phyloP scores from a whole-genome alignment of 2,113 vertebrate genomes.

The Dasyurus viverrinus region DNA sequence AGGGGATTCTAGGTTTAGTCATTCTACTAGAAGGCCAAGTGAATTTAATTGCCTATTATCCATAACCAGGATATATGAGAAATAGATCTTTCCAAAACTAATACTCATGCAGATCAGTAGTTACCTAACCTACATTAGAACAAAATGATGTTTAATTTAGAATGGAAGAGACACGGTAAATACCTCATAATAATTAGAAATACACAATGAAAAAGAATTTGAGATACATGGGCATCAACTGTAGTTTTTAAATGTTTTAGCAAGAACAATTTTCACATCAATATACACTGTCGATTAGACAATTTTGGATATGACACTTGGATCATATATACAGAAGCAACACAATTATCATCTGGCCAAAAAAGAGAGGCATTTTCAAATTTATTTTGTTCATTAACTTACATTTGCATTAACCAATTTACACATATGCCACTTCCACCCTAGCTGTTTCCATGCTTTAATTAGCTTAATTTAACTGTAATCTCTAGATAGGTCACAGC shows the following conservation, averaged over 20 bases:
- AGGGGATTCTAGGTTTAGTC: not conserved
- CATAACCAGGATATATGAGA: not conserved
- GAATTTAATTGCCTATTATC: not conserved
- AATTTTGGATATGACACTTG: not conserved
- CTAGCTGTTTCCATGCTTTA: constrained; percentile 76
- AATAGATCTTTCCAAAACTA: not conserved
- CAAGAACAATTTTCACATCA: not conserved
- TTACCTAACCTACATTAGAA: not conserved
- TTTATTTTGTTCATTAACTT: constrained; percentile 76
- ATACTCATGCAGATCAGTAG: not conserved
- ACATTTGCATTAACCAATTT: constrained; percentile 76
- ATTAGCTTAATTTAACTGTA: constrained; percentile 82
- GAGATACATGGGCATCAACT: not conserved
- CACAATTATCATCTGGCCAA: constrained; percentile 18
- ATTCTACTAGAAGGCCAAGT: not conserved
- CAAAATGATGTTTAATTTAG: not conserved
- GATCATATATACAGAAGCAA: constrained; percentile 10
- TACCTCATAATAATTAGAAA: not conserved
- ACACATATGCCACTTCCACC: constrained; percentile 67
- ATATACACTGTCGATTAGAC: not conserved
- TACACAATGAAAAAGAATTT: not conserved
- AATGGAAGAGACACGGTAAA: not conserved
- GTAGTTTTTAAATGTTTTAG: not conserved
- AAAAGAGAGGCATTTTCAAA: constrained; percentile 51
- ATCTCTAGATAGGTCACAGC: constrained; percentile 82